A percentile compares a stretch with the other conserved stretches of the same genome.
These are phyloP conservation scores for Rhagophthalmus giganteus DNA, from an alignment of 2,888 invertebrate species.

Conservation along the genomic window DNA sequence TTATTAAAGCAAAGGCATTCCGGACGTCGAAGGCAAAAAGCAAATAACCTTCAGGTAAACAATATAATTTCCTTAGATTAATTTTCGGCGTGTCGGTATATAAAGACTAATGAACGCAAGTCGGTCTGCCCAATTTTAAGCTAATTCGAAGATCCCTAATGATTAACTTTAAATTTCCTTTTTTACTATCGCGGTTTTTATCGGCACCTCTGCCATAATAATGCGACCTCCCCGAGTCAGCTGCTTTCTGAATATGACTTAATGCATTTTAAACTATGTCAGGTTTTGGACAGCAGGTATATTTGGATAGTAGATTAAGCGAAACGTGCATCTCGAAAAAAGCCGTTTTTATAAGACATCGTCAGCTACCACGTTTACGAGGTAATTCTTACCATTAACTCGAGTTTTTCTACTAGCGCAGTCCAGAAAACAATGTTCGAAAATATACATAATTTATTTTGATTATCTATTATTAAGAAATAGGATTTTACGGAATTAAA, in stretches of 20 bases:
- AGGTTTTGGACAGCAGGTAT: constrained; percentile 31
- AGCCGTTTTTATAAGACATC: constrained; percentile 23
- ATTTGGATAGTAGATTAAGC: constrained; percentile 30
- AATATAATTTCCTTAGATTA: constrained; percentile 9
- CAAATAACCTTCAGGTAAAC: constrained; percentile 3
- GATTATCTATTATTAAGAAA: too few species aligned
- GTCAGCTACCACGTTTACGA: constrained; percentile 33
- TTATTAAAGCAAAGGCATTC: too few species aligned
- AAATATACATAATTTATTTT: not conserved
- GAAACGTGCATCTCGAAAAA: constrained; percentile 23
- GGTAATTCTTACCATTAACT: constrained; percentile 27
- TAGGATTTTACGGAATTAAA: too few species aligned
- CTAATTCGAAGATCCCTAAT: constrained; percentile 23
- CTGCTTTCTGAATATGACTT: constrained; percentile 33
- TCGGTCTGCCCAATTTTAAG: constrained; percentile 20
- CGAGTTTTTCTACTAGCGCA: not conserved
- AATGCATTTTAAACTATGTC: constrained; percentile 39
- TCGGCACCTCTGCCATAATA: constrained; percentile 21
- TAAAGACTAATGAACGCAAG: constrained; percentile 16
- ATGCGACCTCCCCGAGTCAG: constrained; percentile 28
- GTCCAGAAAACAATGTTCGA: not conserved
- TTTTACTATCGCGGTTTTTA: constrained; percentile 31
- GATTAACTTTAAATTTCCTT: constrained; percentile 22
- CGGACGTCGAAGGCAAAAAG: too few species aligned
- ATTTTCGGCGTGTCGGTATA: constrained; percentile 12